Evolutionary conservation across 2,113 vertebrate genomes (phyloP).

Genomic region (Barbus barbus): DNA sequence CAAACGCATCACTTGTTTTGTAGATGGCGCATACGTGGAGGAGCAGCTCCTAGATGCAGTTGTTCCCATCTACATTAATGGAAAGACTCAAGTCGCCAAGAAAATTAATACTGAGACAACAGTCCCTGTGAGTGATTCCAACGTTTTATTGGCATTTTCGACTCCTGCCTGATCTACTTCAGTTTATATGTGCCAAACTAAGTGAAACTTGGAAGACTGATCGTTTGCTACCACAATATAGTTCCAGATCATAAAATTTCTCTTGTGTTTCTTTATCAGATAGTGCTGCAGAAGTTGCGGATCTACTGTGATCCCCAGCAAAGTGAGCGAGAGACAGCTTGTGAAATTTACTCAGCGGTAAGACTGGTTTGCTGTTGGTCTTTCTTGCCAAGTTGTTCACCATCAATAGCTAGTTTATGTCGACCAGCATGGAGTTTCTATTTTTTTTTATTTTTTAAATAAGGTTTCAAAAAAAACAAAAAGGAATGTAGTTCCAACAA

Average conservation of each 20-base stretch:
- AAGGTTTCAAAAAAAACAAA: background rate
- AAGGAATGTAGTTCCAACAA: background rate
- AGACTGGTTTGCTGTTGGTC: slow-evolving; percentile 28
- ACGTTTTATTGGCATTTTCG: background rate
- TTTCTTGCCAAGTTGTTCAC: too few relatives aligned
- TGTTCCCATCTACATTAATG: slow-evolving; percentile 68
- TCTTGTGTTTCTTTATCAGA: slow-evolving; percentile 46
- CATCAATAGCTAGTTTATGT: background rate
- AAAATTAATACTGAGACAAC: slow-evolving; percentile 59
- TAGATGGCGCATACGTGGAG: slow-evolving; percentile 62
- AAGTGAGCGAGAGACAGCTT: slow-evolving; percentile 68
- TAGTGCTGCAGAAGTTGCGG: slow-evolving; percentile 70
- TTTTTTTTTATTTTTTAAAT: too few relatives aligned
- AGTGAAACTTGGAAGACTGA: background rate
- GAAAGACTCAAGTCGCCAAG: slow-evolving; percentile 66
- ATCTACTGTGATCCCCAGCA: slow-evolving; percentile 71
- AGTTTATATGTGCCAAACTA: background rate
- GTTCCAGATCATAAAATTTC: background rate
- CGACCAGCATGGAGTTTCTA: background rate
- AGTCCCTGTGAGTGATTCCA: slow-evolving; percentile 58
- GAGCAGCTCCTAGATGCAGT: slow-evolving; percentile 58
- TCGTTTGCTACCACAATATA: background rate
- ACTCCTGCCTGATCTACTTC: background rate
- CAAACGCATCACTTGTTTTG: slow-evolving; percentile 60
- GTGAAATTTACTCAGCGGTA: slow-evolving; percentile 71